A percentile compares a stretch with the other conserved stretches of the same genome.
Conservation (phyloP, 2,113 vertebrate genomes). For the Myotis brandtii region DNA sequence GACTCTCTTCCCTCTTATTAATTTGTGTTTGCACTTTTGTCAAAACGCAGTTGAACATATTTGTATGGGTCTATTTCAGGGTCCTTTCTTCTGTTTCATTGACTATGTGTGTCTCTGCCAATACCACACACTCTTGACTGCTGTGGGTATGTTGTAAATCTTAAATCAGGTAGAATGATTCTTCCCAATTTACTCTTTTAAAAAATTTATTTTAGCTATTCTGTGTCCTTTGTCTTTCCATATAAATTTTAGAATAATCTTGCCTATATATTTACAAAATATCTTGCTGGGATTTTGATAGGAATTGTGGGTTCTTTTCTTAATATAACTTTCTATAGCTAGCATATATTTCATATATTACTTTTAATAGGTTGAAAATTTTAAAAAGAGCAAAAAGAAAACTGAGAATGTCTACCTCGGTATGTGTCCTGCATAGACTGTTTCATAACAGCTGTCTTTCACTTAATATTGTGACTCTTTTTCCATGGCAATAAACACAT, state of each 20-base stretch:
- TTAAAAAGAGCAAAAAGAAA: not conserved
- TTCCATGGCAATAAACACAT: not conserved
- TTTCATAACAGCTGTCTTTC: not conserved
- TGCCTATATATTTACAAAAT: not conserved
- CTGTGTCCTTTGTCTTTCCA: not conserved
- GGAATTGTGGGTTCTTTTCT: not conserved
- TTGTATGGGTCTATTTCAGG: not conserved
- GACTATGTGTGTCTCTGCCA: fast-evolving
- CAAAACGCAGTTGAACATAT: not conserved
- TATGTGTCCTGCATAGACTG: not conserved
- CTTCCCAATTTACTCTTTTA: not conserved
- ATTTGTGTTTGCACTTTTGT: not conserved
- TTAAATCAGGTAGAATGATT: not conserved
- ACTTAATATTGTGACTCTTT: not conserved
- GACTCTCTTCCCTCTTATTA: not conserved
- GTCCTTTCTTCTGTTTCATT: not conserved
- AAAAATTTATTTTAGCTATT: not conserved
- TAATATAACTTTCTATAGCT: not conserved
- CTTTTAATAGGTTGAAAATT: not conserved
- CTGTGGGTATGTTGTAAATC: not conserved
- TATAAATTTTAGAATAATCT: not conserved
- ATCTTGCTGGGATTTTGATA: not conserved
- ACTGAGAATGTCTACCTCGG: not conserved
- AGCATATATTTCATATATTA: not conserved
- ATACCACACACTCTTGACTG: not conserved